phyloP scores from a whole-genome alignment of 2,113 vertebrate genomes.

The Reinhardtius hippoglossoides region DNA sequence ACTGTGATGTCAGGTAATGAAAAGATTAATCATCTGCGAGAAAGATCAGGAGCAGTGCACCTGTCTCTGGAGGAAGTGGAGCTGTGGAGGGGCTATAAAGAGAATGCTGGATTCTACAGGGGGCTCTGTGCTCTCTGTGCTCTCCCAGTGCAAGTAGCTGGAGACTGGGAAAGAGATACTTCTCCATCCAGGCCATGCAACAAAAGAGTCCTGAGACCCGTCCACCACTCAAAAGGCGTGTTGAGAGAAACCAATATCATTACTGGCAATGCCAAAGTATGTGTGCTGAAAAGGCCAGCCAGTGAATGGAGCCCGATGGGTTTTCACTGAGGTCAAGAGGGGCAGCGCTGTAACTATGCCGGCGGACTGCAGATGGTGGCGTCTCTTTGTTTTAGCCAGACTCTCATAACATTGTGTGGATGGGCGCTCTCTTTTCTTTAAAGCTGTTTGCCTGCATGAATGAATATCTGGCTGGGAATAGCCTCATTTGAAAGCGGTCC shows the following conservation, averaged over 20 bases:
- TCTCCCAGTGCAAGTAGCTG: slow-evolving; percentile 31
- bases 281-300: slow-evolving; percentile 65
- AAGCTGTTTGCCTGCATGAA: slow-evolving; percentile 39
- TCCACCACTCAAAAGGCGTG: slow-evolving; percentile 66
- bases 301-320: slow-evolving; percentile 64
- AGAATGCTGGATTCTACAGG: slow-evolving; percentile 50
- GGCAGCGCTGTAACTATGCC: slow-evolving; percentile 34
- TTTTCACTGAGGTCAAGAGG: slow-evolving; percentile 64
- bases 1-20: slow-evolving; percentile 76
- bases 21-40: slow-evolving; percentile 76
- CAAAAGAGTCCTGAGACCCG: slow-evolving; percentile 75
- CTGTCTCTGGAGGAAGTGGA: slow-evolving; percentile 59
- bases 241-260: slow-evolving; percentile 83
- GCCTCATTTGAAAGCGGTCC: slow-evolving; percentile 9
- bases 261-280: slow-evolving; percentile 62
- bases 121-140: slow-evolving; percentile 38
- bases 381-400: slow-evolving; percentile 72
- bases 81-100: slow-evolving; percentile 60
- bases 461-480: slow-evolving; percentile 31
- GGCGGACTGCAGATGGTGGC: slow-evolving; percentile 67
- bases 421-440: slow-evolving; percentile 30
- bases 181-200: slow-evolving; percentile 60
- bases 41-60: slow-evolving; percentile 54
- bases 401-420: slow-evolving; percentile 39
- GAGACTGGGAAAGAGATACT: slow-evolving; percentile 69